These are phyloP conservation scores for Tenthredo mesomela DNA, from an alignment of 2,888 invertebrate genomes.

Conservation along the genomic window DNA sequence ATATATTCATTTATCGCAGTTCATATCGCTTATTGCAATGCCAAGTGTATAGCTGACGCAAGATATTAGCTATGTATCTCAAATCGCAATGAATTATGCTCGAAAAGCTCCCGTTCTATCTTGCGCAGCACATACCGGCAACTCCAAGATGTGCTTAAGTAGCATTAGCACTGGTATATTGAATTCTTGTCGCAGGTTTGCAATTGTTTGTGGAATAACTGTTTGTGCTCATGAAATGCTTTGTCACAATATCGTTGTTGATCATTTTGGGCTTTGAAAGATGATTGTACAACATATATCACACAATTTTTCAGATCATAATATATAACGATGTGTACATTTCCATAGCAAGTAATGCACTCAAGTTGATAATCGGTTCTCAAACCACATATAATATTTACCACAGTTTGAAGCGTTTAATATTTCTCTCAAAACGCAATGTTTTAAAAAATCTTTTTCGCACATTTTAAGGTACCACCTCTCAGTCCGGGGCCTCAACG, in stretches of 20 bases:
- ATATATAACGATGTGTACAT: not conserved
- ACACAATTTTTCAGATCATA: not conserved
- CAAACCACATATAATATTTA: not conserved
- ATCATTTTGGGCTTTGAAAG: not conserved
- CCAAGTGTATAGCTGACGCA: constrained; percentile 20
- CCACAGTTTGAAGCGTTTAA: not conserved
- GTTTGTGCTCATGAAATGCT: constrained; percentile 10
- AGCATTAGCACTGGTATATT: constrained; percentile 14
- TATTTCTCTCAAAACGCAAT: not conserved
- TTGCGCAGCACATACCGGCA: constrained; percentile 11
- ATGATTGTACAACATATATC: constrained; percentile 3
- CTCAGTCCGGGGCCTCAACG: constrained; percentile 80
- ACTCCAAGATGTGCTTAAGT: not conserved
- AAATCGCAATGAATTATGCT: not conserved
- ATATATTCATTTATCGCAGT: constrained; percentile 29
- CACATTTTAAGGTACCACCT: constrained; percentile 78
- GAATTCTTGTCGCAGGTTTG: constrained; percentile 30
- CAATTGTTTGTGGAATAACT: constrained; percentile 3
- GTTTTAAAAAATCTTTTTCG: not conserved
- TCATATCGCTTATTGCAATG: constrained; percentile 27
- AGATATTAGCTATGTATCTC: not conserved
- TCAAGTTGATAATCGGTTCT: not conserved
- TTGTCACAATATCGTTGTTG: constrained; percentile 5
- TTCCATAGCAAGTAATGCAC: not conserved
- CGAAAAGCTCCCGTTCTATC: not conserved